A percentile compares a stretch with the other conserved stretches of the same genome.
Conservation (phyloP, 1,140 invertebrate genomes). For the Bombus impatiens region DNA sequence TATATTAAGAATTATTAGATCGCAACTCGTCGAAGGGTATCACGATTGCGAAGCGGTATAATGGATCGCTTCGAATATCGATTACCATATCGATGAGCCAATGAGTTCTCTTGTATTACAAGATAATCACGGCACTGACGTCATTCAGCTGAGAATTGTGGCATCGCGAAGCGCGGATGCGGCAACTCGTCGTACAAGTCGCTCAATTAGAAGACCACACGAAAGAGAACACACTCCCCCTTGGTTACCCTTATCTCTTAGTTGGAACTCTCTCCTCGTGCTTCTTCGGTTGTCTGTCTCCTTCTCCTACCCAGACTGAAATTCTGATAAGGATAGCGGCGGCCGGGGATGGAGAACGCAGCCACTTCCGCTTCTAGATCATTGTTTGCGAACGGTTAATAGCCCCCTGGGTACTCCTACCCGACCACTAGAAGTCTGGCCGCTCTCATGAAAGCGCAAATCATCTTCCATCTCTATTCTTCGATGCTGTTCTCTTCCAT, state of each 20-base stretch:
- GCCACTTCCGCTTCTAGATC: constrained; percentile 79
- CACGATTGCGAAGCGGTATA: not conserved
- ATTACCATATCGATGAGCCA: constrained; percentile 23
- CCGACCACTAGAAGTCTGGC: constrained; percentile 69
- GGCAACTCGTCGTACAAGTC: constrained; percentile 47
- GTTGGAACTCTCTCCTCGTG: constrained; percentile 20
- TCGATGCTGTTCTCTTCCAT: constrained; percentile 42
- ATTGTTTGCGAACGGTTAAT: constrained; percentile 82
- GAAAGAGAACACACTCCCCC: constrained; percentile 59
- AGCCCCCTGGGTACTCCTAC: constrained; percentile 77
- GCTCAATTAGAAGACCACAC: constrained; percentile 73
- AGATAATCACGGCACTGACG: constrained; percentile 43
- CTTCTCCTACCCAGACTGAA: constrained; percentile 69
- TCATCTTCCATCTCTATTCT: constrained; percentile 49
- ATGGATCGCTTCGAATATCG: not conserved
- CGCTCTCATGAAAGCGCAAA: constrained; percentile 70
- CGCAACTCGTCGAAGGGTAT: not conserved
- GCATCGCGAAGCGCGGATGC: constrained; percentile 15
- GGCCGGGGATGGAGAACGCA: constrained; percentile 41
- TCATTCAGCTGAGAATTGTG: constrained; percentile 33
- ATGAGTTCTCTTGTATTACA: constrained; percentile 20
- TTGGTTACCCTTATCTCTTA: constrained; percentile 55
- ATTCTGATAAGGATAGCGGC: constrained; percentile 77
- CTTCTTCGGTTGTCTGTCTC: constrained; percentile 23
- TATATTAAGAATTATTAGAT: not conserved